Base-by-base conservation (phyloP, 2,888 invertebrate genomes). In the Seira ritae region DNA sequence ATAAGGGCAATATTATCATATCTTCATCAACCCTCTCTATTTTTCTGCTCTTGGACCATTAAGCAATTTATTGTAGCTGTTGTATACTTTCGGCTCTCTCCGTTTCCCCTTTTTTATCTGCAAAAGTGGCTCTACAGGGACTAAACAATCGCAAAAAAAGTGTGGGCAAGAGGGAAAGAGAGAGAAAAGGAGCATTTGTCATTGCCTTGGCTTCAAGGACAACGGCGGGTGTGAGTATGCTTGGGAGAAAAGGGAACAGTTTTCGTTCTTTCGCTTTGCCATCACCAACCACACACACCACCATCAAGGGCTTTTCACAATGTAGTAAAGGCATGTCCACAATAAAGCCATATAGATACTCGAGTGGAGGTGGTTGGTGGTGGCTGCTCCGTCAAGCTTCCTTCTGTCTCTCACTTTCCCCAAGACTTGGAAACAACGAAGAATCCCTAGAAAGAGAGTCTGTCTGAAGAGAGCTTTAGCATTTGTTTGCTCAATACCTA, bases 51-150 rank as follows among this genome's bases (percentile, higher is more conserved):
- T 67, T 77, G 66, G 69, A 24, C 65, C 83, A 83, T 83, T 83
- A 83, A 74, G 15, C 78, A 78, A 78, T 83, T 83, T 83, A 77
- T 77, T 77, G 73, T 80, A 50, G 62, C 65, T 50, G 69, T 65
- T 79, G 84, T 81, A 70, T 69, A 75, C 69, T 77, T 78, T 80
- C 80, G 75, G 73, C 80, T 83, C 65, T 74, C 80, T 80, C 75
- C 80, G 83, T 55, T 75, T 85, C 42, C 67, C 69, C 62, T 20
- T 22, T 20, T 75, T 71, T 74, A 55, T 71, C 55, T 74, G 50
- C 60, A 67, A 62, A 77, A 80, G 79, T 74, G 73, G 71, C 73
- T 80, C 76, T 75, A 24, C 65, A 73, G 75, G 80, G 79, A 66
- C 79, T 50, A 62, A 81, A 74, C 74, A 77, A 80, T 71, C 71